Evolutionary conservation across 2,113 vertebrate genomes (phyloP).

Genomic region (Genyomyrus donnyi): DNA sequence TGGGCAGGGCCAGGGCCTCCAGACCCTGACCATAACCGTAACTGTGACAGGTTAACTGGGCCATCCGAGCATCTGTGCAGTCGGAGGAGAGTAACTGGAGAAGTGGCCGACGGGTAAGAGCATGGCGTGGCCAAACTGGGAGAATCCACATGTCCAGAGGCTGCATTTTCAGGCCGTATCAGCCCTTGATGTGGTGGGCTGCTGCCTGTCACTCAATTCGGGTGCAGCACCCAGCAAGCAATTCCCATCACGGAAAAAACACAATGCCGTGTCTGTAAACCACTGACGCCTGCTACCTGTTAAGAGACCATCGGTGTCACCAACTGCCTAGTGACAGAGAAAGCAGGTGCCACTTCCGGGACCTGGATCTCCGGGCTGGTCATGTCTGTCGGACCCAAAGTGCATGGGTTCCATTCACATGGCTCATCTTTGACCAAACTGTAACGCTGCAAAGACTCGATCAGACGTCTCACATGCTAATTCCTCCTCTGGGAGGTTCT

Average conservation of each 20-base stretch:
- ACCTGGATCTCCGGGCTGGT: not conserved
- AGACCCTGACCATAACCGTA: conserved; percentile 45
- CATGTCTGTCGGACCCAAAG: not conserved
- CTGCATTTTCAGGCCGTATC: not conserved
- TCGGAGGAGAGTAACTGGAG: not conserved
- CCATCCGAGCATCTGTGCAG: not conserved
- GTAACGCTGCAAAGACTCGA: not conserved
- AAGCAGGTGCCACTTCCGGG: not conserved
- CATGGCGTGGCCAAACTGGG: not conserved
- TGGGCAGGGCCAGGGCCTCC: conserved; percentile 70
- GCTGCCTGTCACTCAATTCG: not conserved
- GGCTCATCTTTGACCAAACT: not conserved
- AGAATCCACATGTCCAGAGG: not conserved
- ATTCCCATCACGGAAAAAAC: not conserved
- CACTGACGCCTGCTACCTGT: not conserved
- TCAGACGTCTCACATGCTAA: not conserved
- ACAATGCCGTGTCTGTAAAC: not conserved
- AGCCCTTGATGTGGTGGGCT: not conserved
- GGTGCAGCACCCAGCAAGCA: not conserved
- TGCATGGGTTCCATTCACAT: not conserved
- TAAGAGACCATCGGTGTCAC: not conserved
- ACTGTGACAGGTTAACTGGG: conserved; percentile 20
- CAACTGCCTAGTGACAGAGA: not conserved
- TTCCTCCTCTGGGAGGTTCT: not conserved
- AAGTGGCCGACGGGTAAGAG: not conserved